These are phyloP conservation scores for Dufourea novaeangliae DNA, from an alignment of 1,140 invertebrate species.

Conservation along the genomic window DNA sequence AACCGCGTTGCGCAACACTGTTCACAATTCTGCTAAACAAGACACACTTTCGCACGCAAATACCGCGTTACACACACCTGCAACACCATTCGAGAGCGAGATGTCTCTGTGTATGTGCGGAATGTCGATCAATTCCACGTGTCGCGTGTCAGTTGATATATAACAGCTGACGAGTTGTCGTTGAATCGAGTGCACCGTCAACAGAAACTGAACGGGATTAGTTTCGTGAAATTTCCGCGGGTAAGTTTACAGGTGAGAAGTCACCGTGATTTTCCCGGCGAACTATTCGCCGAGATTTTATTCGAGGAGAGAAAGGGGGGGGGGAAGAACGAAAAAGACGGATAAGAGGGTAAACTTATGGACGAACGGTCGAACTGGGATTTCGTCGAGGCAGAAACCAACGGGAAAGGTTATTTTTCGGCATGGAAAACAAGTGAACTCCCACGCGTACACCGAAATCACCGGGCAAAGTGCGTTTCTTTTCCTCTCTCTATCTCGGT, in stretches of 20 bases:
- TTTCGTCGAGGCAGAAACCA: not conserved
- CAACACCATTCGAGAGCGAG: not conserved
- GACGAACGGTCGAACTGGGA: not conserved
- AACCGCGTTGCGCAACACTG: constrained; percentile 14
- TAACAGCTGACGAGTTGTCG: constrained; percentile 22
- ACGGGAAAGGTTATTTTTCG: constrained; percentile 8
- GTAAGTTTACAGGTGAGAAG: too few species aligned
- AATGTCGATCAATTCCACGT: constrained; percentile 30
- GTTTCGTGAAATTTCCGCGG: not conserved
- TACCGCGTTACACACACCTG: constrained; percentile 1
- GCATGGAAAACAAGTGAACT: constrained; percentile 1
- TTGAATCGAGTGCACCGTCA: not conserved
- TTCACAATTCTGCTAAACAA: constrained; percentile 39
- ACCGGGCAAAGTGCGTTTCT: constrained; percentile 34
- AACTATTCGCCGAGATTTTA: too few species aligned
- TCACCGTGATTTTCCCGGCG: not conserved
- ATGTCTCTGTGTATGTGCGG: not conserved
- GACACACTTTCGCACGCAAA: constrained; percentile 44
- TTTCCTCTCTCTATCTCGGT: constrained; percentile 21
- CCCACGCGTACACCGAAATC: constrained; percentile 16
- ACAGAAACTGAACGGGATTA: constrained; percentile 8
- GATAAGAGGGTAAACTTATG: too few species aligned
- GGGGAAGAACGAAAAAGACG: not conserved
- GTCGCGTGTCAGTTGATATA: constrained; percentile 30
- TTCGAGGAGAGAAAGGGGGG: too few species aligned